Conservation (phyloP, 2,888 invertebrate species). For the Branchipolynoe longqiensis region DNA sequence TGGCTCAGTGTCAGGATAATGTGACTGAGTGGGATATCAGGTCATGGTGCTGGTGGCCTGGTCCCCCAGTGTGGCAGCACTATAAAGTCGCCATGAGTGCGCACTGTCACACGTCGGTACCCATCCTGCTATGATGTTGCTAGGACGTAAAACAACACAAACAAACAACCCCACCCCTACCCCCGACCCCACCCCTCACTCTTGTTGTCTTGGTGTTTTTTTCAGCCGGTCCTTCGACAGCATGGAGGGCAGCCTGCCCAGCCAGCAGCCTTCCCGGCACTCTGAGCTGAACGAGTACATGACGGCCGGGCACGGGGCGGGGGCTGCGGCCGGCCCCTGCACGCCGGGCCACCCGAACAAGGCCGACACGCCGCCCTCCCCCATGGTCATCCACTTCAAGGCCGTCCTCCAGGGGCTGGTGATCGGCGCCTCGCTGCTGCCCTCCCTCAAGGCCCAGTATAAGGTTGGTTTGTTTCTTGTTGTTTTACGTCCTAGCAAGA, state of each 20-base stretch:
- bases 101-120: too few species aligned
- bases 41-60: too few species aligned
- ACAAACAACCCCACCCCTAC: too few species aligned
- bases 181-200: too few species aligned
- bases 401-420: slow-evolving; percentile 88
- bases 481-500: too few species aligned
- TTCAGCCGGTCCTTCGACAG: slow-evolving; percentile 60
- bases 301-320: background rate
- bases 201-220: too few species aligned
- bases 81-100: too few species aligned
- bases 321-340: slow-evolving; percentile 2
- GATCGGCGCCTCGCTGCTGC: slow-evolving; percentile 95
- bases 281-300: slow-evolving; percentile 63
- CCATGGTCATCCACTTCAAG: slow-evolving; percentile 78
- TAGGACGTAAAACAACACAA: too few species aligned
- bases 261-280: slow-evolving; percentile 62
- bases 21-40: too few species aligned
- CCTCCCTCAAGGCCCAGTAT: slow-evolving; percentile 98
- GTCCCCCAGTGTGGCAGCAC: too few species aligned
- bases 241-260: slow-evolving; percentile 60
- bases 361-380: slow-evolving; percentile 29
- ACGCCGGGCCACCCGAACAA: slow-evolving; percentile 18
- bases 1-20: too few species aligned
- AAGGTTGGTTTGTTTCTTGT: slow-evolving; percentile 81
- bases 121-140: too few species aligned